These are phyloP conservation scores for Asbolus verrucosus DNA, from an alignment of 1,140 invertebrate genomes.

Conservation along the genomic window DNA sequence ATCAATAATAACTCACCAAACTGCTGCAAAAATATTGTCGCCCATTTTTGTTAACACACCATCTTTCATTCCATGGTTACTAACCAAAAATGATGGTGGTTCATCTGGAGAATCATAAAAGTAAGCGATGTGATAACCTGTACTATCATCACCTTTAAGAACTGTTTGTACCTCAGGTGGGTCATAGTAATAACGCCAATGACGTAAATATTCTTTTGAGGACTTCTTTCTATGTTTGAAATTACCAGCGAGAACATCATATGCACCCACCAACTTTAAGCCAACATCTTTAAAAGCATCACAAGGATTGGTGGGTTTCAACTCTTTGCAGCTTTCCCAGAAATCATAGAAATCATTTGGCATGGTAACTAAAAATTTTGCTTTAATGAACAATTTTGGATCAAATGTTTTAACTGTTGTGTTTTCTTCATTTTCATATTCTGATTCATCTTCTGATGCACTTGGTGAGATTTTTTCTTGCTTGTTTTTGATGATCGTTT, in stretches of 20 bases:
- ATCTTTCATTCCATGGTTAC: conserved; percentile 63
- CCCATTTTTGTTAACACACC: conserved; percentile 78
- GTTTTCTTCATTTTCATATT: conserved; percentile 18
- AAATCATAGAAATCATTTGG: conserved; percentile 90
- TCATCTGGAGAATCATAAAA: conserved; percentile 86
- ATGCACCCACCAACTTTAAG: conserved; percentile 86
- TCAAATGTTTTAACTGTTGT: background rate
- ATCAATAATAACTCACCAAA: conserved; percentile 72
- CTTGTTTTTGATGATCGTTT: background rate
- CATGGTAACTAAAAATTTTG: conserved; percentile 88
- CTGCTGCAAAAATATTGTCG: conserved; percentile 87
- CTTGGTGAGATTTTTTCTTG: conserved; percentile 37
- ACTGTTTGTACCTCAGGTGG: conserved; percentile 92
- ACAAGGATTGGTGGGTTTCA: conserved; percentile 72
- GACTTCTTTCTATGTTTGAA: conserved; percentile 63
- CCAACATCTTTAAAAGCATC: conserved; percentile 75
- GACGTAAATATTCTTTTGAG: conserved; percentile 76
- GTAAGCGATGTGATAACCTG: conserved; percentile 88
- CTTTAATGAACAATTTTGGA: conserved; percentile 71
- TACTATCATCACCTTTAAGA: conserved; percentile 75
- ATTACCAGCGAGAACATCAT: conserved; percentile 81
- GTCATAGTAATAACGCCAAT: conserved; percentile 95
- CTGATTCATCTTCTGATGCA: conserved; percentile 49
- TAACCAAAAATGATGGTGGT: conserved; percentile 41
- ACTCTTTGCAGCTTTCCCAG: conserved; percentile 80